Evolutionary conservation across 2,888 invertebrate genomes (phyloP), one percentile per base, ranked within the genome.

Genomic region (Rhopalosiphum nymphaeae): DNA sequence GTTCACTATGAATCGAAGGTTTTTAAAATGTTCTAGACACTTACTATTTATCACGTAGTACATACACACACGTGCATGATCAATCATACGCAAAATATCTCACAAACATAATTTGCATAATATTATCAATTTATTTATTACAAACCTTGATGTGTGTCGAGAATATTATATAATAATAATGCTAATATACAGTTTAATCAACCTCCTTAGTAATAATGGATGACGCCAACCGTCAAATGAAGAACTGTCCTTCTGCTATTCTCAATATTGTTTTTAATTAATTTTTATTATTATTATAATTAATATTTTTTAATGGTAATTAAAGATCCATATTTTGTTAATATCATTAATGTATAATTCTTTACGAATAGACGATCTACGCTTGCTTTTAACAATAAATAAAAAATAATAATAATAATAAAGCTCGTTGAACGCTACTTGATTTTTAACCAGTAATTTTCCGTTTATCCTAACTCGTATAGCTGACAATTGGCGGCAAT

Each of bases 401-500:
- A 36, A 78, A n/a, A 67, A 67, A 53, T 53, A 53, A 67, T 36
- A 67, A 36, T 67, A 36, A 78, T 78, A 36, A 36, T 21, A 78
- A 78, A 36, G 21, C 78, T 78, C 36, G 78, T 78, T 36, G 78
- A 21, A 10, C 84, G 53, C 26, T 44, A 25, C 85, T 91, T 44
- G 57, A 57, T 86, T 86, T 78, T 25, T 25, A 46, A 44, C 57
- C 91, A 44, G 91, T 85, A 85, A 56, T 91, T 91, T 91, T 84
- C 56, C 84, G 91, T 91, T 85, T 57, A 57, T 85, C 85, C 56
- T n/a, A 85, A 91, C 91, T 44, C 57, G 26, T 29, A 25, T 25
- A 53, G 44, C 85, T 46, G 42, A 92, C 87, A 87, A 53, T 89
- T 78, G 93, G 67, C 46, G 88, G 89, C 78, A 67, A 89, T 89